Conservation (phyloP, 2,888 invertebrate species). For the Embidobia sp. region DNA sequence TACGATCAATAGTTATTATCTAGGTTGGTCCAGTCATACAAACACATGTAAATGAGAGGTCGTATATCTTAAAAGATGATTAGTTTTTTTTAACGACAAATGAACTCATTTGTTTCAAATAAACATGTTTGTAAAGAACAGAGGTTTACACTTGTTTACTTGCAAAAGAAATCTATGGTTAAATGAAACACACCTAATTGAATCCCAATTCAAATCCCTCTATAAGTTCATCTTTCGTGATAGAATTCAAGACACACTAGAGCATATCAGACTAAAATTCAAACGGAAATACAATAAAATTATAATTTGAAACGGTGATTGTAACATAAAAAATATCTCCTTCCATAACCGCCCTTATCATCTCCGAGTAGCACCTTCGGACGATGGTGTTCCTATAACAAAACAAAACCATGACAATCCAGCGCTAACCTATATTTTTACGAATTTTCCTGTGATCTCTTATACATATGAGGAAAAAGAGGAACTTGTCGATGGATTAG, state of each 20-base stretch:
- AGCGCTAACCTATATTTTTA: conserved; percentile 49
- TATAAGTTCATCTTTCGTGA: conserved; percentile 25
- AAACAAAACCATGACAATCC: conserved; percentile 61
- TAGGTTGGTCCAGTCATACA: conserved; percentile 25
- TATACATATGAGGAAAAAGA: conserved; percentile 63
- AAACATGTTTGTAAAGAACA: conserved; percentile 18
- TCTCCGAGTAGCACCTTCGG: conserved; percentile 32
- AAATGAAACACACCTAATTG: neutral
- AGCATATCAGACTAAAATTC: conserved; percentile 32
- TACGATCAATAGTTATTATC: conserved; percentile 20
- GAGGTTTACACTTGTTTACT: conserved; percentile 17
- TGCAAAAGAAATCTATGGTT: no score
- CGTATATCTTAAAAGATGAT: no score
- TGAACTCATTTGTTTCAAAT: conserved; percentile 18
- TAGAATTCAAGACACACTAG: conserved; percentile 17
- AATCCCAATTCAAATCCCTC: conserved; percentile 16
- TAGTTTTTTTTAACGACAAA: conserved; percentile 15
- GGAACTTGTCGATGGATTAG: conserved; percentile 56
- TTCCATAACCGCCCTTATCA: conserved; percentile 44
- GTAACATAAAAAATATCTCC: conserved; percentile 23
- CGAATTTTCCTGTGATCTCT: conserved; percentile 61
- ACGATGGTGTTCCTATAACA: conserved; percentile 49
- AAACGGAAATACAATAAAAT: conserved; percentile 1
- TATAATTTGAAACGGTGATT: conserved; percentile 37
- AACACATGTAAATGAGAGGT: conserved; percentile 17